These are phyloP conservation scores for Eupithecia insigniata DNA, from an alignment of 2,888 invertebrate genomes.

Conservation along the genomic window DNA sequence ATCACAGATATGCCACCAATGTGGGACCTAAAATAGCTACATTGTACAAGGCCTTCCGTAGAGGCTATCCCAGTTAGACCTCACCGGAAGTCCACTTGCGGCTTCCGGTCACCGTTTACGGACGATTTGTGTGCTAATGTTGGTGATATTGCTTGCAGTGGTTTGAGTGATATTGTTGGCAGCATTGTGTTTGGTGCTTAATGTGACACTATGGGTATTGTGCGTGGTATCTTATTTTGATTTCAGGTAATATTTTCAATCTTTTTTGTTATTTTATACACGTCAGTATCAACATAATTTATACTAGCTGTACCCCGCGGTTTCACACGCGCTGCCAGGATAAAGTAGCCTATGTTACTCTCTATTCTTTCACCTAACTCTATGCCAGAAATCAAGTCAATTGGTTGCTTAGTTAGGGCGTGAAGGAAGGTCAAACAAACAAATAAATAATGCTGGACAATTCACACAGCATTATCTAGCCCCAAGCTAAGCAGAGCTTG, in stretches of 20 bases:
- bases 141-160: slow-evolving; percentile 30
- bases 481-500: too few relatives aligned
- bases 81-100: slow-evolving; percentile 49
- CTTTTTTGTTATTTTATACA: background rate
- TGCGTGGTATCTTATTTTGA: background rate
- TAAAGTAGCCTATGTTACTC: background rate
- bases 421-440: too few relatives aligned
- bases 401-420: too few relatives aligned
- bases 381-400: too few relatives aligned
- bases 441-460: too few relatives aligned
- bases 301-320: background rate
- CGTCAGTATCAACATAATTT: too few relatives aligned
- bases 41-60: slow-evolving; percentile 21
- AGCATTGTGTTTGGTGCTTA: slow-evolving; percentile 15
- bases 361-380: too few relatives aligned
- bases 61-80: slow-evolving; percentile 31
- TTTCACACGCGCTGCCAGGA: background rate
- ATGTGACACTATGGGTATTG: slow-evolving; percentile 4
- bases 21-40: background rate
- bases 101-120: slow-evolving; percentile 62
- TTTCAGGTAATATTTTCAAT: background rate
- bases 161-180: slow-evolving; percentile 55
- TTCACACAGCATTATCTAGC: too few relatives aligned
- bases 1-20: background rate
- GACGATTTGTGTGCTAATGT: slow-evolving; percentile 56